These are phyloP conservation scores for Poliocrania exsul DNA, from an alignment of 2,797 vertebrate genomes.

Conservation along the genomic window DNA sequence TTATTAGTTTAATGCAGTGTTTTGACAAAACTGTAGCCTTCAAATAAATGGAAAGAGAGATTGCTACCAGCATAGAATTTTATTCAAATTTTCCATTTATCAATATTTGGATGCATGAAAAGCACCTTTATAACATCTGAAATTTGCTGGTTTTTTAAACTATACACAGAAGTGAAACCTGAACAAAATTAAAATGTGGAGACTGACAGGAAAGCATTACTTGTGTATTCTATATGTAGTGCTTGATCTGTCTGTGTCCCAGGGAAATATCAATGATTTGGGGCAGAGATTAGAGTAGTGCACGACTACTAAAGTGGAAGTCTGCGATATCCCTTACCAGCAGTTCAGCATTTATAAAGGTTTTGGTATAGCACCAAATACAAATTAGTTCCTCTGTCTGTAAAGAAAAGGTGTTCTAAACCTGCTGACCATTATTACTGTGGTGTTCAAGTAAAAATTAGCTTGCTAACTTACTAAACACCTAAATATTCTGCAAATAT, in stretches of 20 bases:
- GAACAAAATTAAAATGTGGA: neutral
- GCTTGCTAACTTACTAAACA: neutral
- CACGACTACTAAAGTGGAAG: neutral
- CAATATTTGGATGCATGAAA: neutral
- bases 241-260: neutral
- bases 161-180: neutral
- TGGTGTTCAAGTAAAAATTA: neutral
- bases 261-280: neutral
- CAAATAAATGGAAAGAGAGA: neutral
- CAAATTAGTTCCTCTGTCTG: neutral
- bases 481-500: neutral
- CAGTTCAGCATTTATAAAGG: neutral
- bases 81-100: neutral
- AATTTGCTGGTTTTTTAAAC: neutral
- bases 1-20: slow-evolving; percentile 38
- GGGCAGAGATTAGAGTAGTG: neutral
- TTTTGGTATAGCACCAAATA: neutral
- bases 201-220: neutral
- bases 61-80: neutral
- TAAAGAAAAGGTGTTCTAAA: neutral
- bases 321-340: neutral
- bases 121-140: neutral
- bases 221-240: neutral
- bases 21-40: slow-evolving; percentile 16
- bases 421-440: neutral